Percentiles rank a stretch among this genome's conserved stretches.
phyloP scores from a whole-genome alignment of 2,113 vertebrate genomes.

The Eonycteris spelaea region DNA sequence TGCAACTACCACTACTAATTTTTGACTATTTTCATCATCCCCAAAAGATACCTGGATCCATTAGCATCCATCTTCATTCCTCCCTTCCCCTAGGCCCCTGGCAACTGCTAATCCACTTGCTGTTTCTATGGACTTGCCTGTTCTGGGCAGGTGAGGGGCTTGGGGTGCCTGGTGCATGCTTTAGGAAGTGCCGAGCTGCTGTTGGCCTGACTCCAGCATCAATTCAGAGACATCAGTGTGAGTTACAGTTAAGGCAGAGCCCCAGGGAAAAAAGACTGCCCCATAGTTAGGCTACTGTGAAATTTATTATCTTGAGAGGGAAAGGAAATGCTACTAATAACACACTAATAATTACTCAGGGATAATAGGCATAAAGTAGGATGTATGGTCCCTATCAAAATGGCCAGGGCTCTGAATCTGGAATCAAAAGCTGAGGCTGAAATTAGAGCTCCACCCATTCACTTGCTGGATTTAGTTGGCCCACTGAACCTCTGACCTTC shows the following conservation, averaged over 20 bases:
- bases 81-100: neutral
- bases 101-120: neutral
- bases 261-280: neutral
- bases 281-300: neutral
- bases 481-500: neutral
- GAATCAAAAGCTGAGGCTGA: neutral
- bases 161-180: neutral
- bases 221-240: neutral
- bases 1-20: neutral
- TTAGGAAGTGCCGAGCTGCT: neutral
- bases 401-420: neutral
- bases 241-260: neutral
- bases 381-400: neutral
- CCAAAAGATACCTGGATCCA: neutral
- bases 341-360: neutral
- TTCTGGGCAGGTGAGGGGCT: neutral
- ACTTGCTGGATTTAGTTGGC: neutral
- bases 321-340: neutral
- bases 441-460: neutral
- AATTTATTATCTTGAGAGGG: neutral
- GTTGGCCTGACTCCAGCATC: neutral
- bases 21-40: neutral
- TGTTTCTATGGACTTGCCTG: neutral
- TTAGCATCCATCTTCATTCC: neutral
- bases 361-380: neutral